These are phyloP conservation scores for Cheilinus undulatus DNA, from an alignment of 2,113 vertebrate species.

Conservation along the genomic window DNA sequence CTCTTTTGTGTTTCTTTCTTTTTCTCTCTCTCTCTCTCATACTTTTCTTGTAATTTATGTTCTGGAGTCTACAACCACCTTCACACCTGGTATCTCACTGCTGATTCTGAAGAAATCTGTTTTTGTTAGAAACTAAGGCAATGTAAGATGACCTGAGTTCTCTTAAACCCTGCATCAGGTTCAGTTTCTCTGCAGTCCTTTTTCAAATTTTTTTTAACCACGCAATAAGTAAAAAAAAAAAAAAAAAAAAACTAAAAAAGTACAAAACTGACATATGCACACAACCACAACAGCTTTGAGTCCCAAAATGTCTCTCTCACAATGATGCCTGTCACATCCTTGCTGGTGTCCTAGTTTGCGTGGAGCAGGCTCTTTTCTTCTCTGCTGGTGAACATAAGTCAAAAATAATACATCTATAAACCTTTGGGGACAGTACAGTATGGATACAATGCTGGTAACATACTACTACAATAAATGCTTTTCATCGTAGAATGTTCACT, in stretches of 20 bases:
- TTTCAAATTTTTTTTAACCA: no score
- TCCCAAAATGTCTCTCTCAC: conserved; percentile 1
- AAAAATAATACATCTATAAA: conserved; percentile 18
- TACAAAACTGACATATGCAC: neutral
- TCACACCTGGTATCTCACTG: conserved; percentile 55
- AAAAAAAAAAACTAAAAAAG: conserved; percentile 8
- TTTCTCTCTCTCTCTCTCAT: conserved; percentile 52
- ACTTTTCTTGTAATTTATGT: conserved; percentile 72
- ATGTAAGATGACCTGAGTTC: conserved; percentile 55
- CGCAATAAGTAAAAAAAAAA: conserved; percentile 15
- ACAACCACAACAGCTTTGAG: neutral
- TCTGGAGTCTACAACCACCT: conserved; percentile 65
- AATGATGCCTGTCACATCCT: conserved; percentile 12
- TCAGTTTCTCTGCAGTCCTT: conserved; percentile 25
- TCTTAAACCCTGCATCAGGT: conserved; percentile 17
- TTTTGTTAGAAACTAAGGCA: conserved; percentile 50
- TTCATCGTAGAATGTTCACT: neutral
- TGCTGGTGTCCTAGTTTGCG: conserved; percentile 17
- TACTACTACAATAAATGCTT: neutral
- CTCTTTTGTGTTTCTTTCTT: conserved; percentile 60
- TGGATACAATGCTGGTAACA: neutral
- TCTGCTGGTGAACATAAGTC: neutral
- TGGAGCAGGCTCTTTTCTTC: neutral
- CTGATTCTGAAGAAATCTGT: conserved; percentile 55
- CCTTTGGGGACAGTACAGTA: conserved; percentile 4